A percentile compares a stretch with the other conserved stretches of the same genome.
Conservation (phyloP, 2,888 invertebrate species). For the Hemicrepidius hirtus region DNA sequence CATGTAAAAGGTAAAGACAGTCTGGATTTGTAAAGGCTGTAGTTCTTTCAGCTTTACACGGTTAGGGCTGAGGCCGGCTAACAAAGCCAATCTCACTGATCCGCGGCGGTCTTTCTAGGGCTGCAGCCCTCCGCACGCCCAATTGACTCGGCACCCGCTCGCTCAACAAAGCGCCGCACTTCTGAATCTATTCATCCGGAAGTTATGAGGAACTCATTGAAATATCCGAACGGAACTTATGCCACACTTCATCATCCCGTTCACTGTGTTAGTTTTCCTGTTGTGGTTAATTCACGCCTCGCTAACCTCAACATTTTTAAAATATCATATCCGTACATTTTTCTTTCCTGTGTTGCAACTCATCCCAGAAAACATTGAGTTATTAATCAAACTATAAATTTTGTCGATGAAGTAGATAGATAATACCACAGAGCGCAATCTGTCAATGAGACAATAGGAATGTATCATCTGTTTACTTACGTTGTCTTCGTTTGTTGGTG, state of each 20-base stretch:
- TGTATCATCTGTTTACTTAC: no score
- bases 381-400: no score
- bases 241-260: slow-evolving; percentile 66
- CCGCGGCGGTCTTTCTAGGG: slow-evolving; percentile 61
- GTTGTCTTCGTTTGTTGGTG: no score
- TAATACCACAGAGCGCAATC: no score
- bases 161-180: slow-evolving; percentile 66
- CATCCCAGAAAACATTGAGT: no score
- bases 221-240: slow-evolving; percentile 69
- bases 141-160: slow-evolving; percentile 68
- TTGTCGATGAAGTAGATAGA: no score
- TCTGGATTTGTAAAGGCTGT: slow-evolving; percentile 55
- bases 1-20: slow-evolving; percentile 2
- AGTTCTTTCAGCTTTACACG: slow-evolving; percentile 64
- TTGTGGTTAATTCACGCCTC: slow-evolving; percentile 57
- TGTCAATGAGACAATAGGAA: no score
- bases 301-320: slow-evolving; percentile 47
- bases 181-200: slow-evolving; percentile 66
- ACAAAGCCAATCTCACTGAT: slow-evolving; percentile 68
- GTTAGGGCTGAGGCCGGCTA: slow-evolving; percentile 64
- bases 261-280: slow-evolving; percentile 63
- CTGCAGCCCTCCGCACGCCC: slow-evolving; percentile 63
- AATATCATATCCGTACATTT: neutral
- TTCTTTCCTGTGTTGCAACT: neutral
- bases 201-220: slow-evolving; percentile 71